Evolutionary conservation across 1,140 invertebrate species (phyloP), one percentile per base, ranked within the genome.

Genomic region (Atta cephalotes): DNA sequence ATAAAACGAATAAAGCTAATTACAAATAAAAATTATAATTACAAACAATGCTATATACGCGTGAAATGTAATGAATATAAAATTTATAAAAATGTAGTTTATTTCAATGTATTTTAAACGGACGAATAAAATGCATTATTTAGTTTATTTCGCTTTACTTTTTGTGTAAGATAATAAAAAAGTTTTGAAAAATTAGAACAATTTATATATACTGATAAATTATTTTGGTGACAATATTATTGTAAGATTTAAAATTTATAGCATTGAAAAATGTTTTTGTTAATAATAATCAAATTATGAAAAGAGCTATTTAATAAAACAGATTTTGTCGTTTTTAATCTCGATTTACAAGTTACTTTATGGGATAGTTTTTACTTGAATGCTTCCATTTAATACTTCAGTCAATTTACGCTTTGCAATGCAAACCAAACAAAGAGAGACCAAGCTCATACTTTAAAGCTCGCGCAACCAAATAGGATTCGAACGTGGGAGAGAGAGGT

Each of bases 371-470:
- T 62, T 14, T 35, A 62, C 49, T 62, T 62, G 45, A 71, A 81
- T 6, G 35, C 66, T 28, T 58, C 51, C 9, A 5, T 58, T 82
- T 74, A 82, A 82, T 82, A 62, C 25, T 49, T 76, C 28, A 71
- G 66, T 81, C 76, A 86, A 86, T 90, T 91, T 84, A 88, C 84
- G 85, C 39, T 88, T 79, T 21, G 56, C 84, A 77, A 76, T 65
- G 71, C 87, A n/a, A 63, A 12, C 53, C 31, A 31, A 82, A 82
- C 31, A 72, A 58, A 18, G 66, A 25, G 21, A 45, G 39, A 45
- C 39, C 86, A 78, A 86, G 68, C 87, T 86, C n/a, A n/a, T 77
- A 63, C 80, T 89, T 86, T 88, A 77, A 91, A 91, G 63, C 88
- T 85, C 65, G 85, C 82, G 80, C 81, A n/a, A 45, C 58, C 49